These are phyloP conservation scores for Eulemur macaco DNA, from an alignment of 2,113 vertebrate genomes.

Conservation along the genomic window DNA sequence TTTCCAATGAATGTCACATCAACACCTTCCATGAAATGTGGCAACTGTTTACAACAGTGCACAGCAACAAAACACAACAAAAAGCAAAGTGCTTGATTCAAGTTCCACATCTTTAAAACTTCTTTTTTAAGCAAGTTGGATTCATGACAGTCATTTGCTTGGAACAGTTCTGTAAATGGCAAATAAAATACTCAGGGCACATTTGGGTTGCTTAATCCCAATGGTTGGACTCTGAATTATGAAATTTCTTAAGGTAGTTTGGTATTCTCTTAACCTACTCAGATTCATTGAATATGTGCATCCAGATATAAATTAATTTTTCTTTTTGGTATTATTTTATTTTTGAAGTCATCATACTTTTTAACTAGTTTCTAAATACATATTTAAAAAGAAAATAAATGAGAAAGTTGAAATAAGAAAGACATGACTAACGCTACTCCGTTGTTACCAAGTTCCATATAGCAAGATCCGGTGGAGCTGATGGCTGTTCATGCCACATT, in stretches of 20 bases:
- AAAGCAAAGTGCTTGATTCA: neutral
- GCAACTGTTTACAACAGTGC: neutral
- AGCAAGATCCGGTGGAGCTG: neutral
- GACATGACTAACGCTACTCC: neutral
- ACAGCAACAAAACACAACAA: slow-evolving; percentile 40
- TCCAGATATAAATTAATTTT: neutral
- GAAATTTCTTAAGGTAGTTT: slow-evolving; percentile 1
- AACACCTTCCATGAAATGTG: slow-evolving; percentile 42
- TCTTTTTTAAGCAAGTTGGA: slow-evolving; percentile 52
- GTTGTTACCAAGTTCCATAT: neutral
- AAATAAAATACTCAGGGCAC: neutral
- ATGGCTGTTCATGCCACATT: neutral
- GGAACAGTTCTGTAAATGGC: slow-evolving; percentile 23
- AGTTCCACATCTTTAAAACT: neutral
- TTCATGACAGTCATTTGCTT: slow-evolving; percentile 42
- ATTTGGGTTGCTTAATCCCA: slow-evolving; percentile 37
- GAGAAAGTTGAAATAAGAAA: neutral
- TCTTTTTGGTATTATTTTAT: neutral
- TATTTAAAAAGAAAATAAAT: slow-evolving; percentile 33
- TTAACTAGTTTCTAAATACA: neutral
- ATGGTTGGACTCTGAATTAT: neutral
- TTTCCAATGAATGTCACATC: neutral
- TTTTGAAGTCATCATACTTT: neutral
- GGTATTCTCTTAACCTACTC: neutral
- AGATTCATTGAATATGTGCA: neutral